phyloP scores from a whole-genome alignment of 2,797 vertebrate genomes.

The Eidolon dupreanum region DNA sequence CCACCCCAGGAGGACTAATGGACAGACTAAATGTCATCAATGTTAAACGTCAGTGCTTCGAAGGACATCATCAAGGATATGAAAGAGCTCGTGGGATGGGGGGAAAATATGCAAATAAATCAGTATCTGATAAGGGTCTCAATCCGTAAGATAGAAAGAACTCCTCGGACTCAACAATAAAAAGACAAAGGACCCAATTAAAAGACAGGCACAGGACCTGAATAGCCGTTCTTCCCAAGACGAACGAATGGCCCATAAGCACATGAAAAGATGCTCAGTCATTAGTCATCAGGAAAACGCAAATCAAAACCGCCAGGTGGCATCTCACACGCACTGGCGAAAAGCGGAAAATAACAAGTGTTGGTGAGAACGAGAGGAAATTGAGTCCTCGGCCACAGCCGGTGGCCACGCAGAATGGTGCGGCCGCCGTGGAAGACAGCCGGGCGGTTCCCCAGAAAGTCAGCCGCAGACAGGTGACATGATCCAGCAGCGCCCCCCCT shows the following conservation, averaged over 20 bases:
- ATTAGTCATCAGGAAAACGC: background rate
- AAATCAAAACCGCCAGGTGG: rapidly evolving
- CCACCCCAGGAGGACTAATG: background rate
- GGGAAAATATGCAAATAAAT: background rate
- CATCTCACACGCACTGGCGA: rapidly evolving
- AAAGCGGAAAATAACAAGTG: rapidly evolving
- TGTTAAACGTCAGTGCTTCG: rapidly evolving
- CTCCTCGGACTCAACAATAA: background rate
- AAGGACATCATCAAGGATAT: rapidly evolving
- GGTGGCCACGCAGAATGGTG: rapidly evolving
- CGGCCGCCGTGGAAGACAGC: rapidly evolving
- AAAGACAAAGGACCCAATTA: background rate
- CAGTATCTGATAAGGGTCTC: background rate
- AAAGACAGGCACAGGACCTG: background rate
- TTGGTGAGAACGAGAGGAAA: no score
- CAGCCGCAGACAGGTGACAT: rapidly evolving
- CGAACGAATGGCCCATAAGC: rapidly evolving
- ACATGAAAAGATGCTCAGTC: rapidly evolving
- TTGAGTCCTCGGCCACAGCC: rapidly evolving
- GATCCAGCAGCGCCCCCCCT: background rate
- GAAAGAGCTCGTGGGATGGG: background rate
- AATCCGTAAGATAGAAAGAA: background rate
- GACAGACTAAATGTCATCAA: rapidly evolving
- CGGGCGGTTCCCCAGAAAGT: rapidly evolving
- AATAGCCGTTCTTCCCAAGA: background rate